These are phyloP conservation scores for Pristionchus mayeri DNA, from an alignment of 2,888 invertebrate species.

Conservation along the genomic window DNA sequence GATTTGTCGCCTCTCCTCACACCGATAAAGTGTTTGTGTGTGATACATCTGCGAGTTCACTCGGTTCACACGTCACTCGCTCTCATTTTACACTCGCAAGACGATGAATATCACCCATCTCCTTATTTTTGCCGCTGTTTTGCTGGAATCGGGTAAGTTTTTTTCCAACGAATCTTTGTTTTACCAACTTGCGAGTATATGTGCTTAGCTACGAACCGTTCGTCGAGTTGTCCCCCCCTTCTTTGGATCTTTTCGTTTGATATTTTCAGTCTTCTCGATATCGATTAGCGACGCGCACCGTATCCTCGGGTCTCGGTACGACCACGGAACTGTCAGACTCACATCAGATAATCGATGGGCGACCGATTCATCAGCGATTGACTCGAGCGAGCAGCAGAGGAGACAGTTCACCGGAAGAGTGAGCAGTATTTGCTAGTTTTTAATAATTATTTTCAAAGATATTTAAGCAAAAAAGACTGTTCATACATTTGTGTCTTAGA, in stretches of 20 bases:
- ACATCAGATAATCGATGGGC: neutral
- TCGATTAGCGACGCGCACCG: conserved; percentile 14
- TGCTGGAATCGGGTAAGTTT: neutral
- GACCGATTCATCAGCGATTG: neutral
- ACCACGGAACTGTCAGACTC: neutral
- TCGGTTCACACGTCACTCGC: conserved; percentile 14
- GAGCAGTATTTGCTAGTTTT: neutral
- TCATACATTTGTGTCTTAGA: too few relatives aligned
- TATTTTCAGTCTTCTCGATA: too few relatives aligned
- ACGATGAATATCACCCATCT: too few relatives aligned
- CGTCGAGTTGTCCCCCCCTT: too few relatives aligned
- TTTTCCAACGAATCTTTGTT: neutral
- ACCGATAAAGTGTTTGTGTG: conserved; percentile 2
- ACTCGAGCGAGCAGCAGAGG: neutral
- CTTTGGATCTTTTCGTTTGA: too few relatives aligned
- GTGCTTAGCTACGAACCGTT: too few relatives aligned
- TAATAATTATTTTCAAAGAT: neutral
- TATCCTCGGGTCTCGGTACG: conserved; percentile 4
- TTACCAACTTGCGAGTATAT: too few relatives aligned
- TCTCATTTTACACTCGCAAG: neutral
- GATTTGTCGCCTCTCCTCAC: neutral
- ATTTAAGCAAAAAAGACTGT: too few relatives aligned
- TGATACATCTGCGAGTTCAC: conserved; percentile 26
- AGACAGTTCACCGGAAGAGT: neutral
- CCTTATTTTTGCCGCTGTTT: too few relatives aligned